These are phyloP conservation scores for Petrolisthes cinctipes DNA, from an alignment of 2,888 invertebrate genomes.

Conservation along the genomic window DNA sequence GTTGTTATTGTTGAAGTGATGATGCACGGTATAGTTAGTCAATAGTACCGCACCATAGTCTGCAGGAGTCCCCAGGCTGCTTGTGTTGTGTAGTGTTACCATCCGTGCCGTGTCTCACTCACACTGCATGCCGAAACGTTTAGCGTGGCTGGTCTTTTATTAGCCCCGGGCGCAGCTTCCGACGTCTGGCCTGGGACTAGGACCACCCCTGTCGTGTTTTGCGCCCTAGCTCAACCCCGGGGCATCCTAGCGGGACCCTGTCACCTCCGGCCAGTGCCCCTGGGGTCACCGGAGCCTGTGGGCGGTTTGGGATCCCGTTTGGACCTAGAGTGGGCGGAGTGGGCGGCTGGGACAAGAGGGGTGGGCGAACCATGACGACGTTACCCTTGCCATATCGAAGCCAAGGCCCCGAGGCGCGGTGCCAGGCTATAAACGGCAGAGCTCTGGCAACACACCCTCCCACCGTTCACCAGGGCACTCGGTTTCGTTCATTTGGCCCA, in stretches of 20 bases:
- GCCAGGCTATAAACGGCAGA: conserved; percentile 47
- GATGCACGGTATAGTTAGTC: no score
- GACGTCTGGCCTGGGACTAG: conserved; percentile 27
- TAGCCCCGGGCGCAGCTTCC: conserved; percentile 25
- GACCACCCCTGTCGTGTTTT: conserved; percentile 35
- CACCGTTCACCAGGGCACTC: background rate
- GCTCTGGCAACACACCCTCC: background rate
- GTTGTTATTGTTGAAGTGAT: no score
- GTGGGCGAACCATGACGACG: conserved; percentile 13
- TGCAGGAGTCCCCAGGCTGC: background rate
- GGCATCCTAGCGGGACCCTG: background rate
- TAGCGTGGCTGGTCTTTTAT: conserved; percentile 45
- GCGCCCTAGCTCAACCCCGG: background rate
- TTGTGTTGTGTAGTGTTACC: conserved; percentile 33
- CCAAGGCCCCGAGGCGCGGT: conserved; percentile 44
- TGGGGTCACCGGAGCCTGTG: background rate
- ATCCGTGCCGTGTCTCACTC: background rate
- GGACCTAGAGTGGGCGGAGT: background rate
- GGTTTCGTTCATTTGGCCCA: no score
- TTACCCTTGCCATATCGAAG: conserved; percentile 45
- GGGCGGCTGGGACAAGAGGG: conserved; percentile 32
- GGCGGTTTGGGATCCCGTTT: background rate
- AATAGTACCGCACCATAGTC: no score
- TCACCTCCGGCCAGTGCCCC: background rate
- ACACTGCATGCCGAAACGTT: conserved; percentile 41